phyloP scores from a whole-genome alignment of 2,888 invertebrate species.

The Xylota segnis region DNA sequence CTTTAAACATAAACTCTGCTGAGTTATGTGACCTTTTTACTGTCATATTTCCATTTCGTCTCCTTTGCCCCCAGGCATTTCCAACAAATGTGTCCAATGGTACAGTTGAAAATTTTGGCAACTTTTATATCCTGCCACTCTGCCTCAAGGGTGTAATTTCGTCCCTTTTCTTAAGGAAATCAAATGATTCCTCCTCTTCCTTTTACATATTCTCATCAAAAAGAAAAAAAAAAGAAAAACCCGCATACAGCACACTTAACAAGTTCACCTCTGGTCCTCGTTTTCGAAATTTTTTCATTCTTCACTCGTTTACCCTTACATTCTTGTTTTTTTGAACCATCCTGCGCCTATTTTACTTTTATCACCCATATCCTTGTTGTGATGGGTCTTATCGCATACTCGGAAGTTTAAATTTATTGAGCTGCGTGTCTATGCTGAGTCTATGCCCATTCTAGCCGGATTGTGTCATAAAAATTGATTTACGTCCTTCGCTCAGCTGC shows the following conservation, averaged over 20 bases:
- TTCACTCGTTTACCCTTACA: neutral
- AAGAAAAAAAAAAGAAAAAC: too few species aligned
- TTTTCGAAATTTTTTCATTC: neutral
- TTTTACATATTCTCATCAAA: conserved; percentile 8
- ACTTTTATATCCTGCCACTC: neutral
- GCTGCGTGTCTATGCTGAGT: conserved; percentile 20
- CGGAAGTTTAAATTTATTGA: conserved; percentile 41
- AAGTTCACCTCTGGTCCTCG: conserved; percentile 6
- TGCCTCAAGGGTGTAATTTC: conserved; percentile 7
- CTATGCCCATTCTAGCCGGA: conserved; percentile 2
- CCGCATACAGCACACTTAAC: conserved; percentile 5
- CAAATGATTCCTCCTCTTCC: neutral
- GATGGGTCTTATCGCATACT: conserved; percentile 50
- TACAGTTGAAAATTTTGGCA: neutral
- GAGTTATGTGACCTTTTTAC: conserved; percentile 6
- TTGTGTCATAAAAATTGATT: conserved; percentile 65
- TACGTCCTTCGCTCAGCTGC: conserved; percentile 47
- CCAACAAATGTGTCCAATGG: conserved; percentile 9
- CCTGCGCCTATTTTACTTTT: conserved; percentile 34
- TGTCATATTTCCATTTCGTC: conserved; percentile 5
- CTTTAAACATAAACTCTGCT: conserved; percentile 2
- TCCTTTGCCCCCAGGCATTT: neutral
- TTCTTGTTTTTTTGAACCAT: neutral
- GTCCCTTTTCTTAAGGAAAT: neutral
- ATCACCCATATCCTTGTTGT: conserved; percentile 59